Conservation (phyloP, 2,113 vertebrate genomes). For the Turnix velox region DNA sequence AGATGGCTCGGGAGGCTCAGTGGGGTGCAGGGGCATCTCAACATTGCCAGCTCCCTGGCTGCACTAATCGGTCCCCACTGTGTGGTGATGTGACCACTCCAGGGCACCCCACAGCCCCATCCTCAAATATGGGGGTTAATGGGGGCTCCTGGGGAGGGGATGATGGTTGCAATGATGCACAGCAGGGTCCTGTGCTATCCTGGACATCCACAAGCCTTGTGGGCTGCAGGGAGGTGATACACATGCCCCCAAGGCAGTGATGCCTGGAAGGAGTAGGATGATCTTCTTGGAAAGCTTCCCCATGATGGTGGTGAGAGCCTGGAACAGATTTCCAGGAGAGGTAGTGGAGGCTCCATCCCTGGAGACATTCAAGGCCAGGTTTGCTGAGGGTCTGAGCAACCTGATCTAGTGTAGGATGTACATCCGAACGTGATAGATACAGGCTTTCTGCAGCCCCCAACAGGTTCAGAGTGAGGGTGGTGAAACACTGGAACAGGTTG, state of each 20-base stretch:
- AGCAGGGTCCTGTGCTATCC: not conserved
- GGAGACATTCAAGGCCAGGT: too few species aligned
- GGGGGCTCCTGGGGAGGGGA: fast-evolving
- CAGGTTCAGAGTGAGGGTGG: too few species aligned
- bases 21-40: not conserved
- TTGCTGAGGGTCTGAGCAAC: too few species aligned
- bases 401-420: too few species aligned
- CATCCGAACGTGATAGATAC: too few species aligned
- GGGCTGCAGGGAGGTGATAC: not conserved
- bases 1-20: not conserved
- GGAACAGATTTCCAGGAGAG: too few species aligned
- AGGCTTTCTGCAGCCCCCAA: too few species aligned
- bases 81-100: fast-evolving
- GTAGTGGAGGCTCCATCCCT: too few species aligned
- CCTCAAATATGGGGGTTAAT: fast-evolving
- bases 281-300: too few species aligned
- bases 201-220: fast-evolving
- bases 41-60: not conserved
- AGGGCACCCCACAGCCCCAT: not conserved
- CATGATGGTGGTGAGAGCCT: too few species aligned
- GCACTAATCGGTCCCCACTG: fast-evolving
- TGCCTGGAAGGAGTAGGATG: not conserved
- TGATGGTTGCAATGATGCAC: fast-evolving
- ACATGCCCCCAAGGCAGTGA: fast-evolving
- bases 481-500: too few species aligned